Conservation (phyloP, 2,888 invertebrate genomes). For the Tiliacea aurago region DNA sequence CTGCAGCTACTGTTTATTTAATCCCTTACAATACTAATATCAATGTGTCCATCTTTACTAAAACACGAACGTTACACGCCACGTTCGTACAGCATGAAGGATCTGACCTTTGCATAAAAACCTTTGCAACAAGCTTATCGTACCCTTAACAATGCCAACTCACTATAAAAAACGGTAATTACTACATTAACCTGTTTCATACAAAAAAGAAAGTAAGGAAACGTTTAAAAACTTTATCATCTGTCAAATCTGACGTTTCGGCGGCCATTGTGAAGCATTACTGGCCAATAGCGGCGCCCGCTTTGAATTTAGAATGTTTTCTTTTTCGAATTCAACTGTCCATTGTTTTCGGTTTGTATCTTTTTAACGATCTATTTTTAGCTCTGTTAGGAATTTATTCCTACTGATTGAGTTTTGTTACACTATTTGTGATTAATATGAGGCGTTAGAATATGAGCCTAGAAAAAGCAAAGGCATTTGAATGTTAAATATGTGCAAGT, state of each 20-base stretch:
- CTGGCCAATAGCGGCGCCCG: slow-evolving; percentile 79
- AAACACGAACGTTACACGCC: slow-evolving; percentile 22
- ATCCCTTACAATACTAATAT: slow-evolving; percentile 12
- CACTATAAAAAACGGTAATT: slow-evolving; percentile 57
- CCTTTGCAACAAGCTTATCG: slow-evolving; percentile 36
- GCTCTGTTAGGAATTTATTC: slow-evolving; percentile 13
- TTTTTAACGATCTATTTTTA: slow-evolving; percentile 63
- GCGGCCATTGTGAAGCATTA: slow-evolving; percentile 80
- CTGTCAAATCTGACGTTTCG: slow-evolving; percentile 86
- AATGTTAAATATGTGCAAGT: neutral
- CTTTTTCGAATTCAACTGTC: slow-evolving; percentile 75
- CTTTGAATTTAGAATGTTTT: slow-evolving; percentile 83
- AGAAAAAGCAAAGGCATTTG: neutral
- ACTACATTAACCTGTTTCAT: slow-evolving; percentile 66
- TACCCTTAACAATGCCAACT: slow-evolving; percentile 32
- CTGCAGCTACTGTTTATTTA: slow-evolving; percentile 3
- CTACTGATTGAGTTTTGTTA: neutral
- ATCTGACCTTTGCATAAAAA: slow-evolving; percentile 49
- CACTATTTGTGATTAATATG: neutral
- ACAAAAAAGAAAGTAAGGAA: slow-evolving; percentile 64
- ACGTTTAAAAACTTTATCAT: slow-evolving; percentile 75
- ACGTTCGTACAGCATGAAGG: neutral
- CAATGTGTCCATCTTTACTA: neutral
- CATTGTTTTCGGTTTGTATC: slow-evolving; percentile 77
- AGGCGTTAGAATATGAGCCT: neutral